These are phyloP conservation scores for Chaitophorus viminalis DNA, from an alignment of 2,888 invertebrate species.

Conservation along the genomic window DNA sequence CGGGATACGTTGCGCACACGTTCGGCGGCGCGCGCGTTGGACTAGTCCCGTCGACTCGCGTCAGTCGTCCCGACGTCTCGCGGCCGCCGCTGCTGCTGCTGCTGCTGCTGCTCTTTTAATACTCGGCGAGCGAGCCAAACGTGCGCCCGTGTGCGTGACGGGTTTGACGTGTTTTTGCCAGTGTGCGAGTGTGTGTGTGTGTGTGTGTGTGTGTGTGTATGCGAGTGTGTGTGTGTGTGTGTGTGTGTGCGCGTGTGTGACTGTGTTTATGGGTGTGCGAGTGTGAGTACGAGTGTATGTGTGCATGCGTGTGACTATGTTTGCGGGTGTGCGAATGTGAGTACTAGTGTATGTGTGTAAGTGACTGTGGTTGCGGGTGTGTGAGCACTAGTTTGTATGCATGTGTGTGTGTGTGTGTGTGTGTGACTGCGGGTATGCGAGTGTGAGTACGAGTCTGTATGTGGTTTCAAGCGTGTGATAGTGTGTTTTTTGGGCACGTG, in stretches of 20 bases:
- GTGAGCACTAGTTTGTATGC: too few relatives aligned
- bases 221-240: neutral
- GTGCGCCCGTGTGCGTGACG: neutral
- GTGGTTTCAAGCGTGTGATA: too few relatives aligned
- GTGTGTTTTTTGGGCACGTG: too few relatives aligned
- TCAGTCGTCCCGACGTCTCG: slow-evolving; percentile 44
- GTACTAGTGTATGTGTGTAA: neutral
- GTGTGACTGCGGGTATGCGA: too few relatives aligned
- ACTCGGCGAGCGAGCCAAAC: slow-evolving; percentile 7
- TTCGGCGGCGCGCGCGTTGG: slow-evolving; percentile 26
- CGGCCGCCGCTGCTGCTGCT: slow-evolving; percentile 7
- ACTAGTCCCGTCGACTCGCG: slow-evolving; percentile 41
- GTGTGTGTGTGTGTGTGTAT: neutral
- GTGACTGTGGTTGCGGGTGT: too few relatives aligned
- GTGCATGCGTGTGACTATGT: too few relatives aligned
- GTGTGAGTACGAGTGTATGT: too few relatives aligned
- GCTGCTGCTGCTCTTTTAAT: too few relatives aligned
- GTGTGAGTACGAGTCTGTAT: too few relatives aligned
- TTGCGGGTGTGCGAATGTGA: too few relatives aligned
- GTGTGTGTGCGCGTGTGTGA: neutral
- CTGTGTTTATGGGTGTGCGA: neutral
- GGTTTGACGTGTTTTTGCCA: too few relatives aligned
- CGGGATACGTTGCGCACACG: neutral
- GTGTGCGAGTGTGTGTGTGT: neutral
- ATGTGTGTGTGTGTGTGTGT: neutral